Evolutionary conservation across 2,888 invertebrate genomes (phyloP).

Genomic region (Diplazon laetatorius): DNA sequence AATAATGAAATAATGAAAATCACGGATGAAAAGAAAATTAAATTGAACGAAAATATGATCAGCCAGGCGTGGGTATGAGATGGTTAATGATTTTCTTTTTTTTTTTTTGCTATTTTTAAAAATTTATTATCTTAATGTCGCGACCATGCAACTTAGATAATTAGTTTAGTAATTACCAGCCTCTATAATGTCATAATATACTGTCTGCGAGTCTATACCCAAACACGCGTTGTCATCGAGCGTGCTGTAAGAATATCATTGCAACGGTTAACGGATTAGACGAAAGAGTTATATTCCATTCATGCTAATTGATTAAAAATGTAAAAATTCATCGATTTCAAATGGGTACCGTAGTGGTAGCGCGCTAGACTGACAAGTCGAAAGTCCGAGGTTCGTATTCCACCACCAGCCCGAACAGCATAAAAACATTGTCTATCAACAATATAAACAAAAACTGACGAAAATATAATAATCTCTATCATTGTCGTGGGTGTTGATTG

Average conservation of each 20-base stretch:
- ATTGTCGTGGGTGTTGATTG: background rate
- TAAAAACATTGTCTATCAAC: constrained; percentile 42
- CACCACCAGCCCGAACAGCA: constrained; percentile 31
- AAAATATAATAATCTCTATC: constrained; percentile 38
- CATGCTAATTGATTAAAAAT: constrained; percentile 4
- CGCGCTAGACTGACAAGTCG: constrained; percentile 21
- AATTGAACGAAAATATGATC: background rate
- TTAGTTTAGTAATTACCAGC: constrained; percentile 23
- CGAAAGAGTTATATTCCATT: background rate
- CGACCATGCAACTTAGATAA: constrained; percentile 24
- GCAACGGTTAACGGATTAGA: constrained; percentile 10
- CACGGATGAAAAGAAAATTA: background rate
- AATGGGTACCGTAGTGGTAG: constrained; percentile 27
- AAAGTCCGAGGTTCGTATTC: constrained; percentile 29
- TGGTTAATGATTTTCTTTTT: constrained; percentile 3
- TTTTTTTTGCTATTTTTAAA: background rate
- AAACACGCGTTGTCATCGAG: constrained; percentile 43
- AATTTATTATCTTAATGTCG: background rate
- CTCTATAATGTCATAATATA: constrained; percentile 13
- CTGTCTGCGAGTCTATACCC: constrained; percentile 9
- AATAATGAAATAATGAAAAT: constrained; percentile 2
- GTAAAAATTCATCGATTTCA: constrained; percentile 13
- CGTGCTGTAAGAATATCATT: constrained; percentile 20
- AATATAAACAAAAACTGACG: constrained; percentile 46
- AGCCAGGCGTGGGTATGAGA: constrained; percentile 3